Conservation (phyloP, 2,797 vertebrate genomes). For the Syngnathus rostellatus region DNA sequence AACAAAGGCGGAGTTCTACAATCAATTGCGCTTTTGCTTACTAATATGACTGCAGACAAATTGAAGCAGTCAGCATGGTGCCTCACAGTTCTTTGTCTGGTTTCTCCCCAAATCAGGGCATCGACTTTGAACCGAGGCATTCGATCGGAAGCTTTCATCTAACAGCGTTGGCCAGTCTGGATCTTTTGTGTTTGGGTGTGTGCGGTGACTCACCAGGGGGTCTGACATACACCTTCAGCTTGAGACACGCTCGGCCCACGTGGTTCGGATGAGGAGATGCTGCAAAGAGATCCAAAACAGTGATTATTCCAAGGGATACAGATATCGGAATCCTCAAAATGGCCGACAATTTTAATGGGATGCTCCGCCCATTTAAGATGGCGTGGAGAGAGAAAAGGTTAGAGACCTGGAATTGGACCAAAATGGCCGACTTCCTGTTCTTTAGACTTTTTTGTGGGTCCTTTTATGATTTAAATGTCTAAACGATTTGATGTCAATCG, state of each 20-base stretch:
- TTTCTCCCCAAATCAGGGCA: background rate
- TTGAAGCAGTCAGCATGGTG: too few relatives aligned
- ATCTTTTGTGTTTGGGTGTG: conserved; percentile 20
- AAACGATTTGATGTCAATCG: too few relatives aligned
- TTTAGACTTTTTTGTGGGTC: too few relatives aligned
- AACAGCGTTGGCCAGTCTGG: conserved; percentile 62
- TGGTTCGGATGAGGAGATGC: conserved; percentile 77
- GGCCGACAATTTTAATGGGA: too few relatives aligned
- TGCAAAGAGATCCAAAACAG: conserved; percentile 43
- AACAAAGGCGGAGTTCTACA: background rate
- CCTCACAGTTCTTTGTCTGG: background rate
- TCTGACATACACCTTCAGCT: conserved; percentile 77
- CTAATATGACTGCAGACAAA: background rate
- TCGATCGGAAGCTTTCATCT: conserved; percentile 59
- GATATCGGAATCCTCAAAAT: conserved; percentile 7
- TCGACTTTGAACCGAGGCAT: conserved; percentile 19
- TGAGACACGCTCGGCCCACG: conserved; percentile 73
- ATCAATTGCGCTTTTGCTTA: conserved; percentile 16
- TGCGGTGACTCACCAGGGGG: conserved; percentile 66
- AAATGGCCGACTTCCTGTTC: too few relatives aligned
- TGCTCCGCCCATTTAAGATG: background rate
- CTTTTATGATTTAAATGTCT: too few relatives aligned
- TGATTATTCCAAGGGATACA: conserved; percentile 26
- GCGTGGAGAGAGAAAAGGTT: too few relatives aligned
- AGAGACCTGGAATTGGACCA: too few relatives aligned